phyloP scores from a whole-genome alignment of 2,888 invertebrate species.

The Acronicta leporina region DNA sequence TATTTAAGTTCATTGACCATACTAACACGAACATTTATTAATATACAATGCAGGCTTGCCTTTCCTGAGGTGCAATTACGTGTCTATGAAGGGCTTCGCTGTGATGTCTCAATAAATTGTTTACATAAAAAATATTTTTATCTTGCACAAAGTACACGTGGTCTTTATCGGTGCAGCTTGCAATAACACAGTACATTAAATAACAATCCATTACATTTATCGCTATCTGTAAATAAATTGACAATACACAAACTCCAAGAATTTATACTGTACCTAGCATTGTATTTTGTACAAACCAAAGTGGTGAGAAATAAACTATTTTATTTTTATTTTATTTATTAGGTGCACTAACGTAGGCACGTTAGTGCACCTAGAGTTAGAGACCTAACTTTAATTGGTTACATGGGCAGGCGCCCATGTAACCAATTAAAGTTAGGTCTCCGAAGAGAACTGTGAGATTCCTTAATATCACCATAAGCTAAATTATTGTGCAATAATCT shows the following conservation, averaged over 20 bases:
- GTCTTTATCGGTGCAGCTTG: slow-evolving; percentile 24
- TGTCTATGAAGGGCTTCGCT: background rate
- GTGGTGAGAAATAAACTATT: no score
- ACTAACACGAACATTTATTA: background rate
- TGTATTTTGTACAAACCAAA: no score
- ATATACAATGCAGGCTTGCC: background rate
- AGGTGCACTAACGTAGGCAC: no score
- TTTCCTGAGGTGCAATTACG: background rate
- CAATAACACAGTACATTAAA: slow-evolving; percentile 10
- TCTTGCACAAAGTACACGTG: slow-evolving; percentile 9
- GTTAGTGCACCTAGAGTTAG: no score
- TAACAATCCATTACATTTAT: slow-evolving; percentile 19
- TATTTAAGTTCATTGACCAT: background rate
- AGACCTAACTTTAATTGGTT: no score
- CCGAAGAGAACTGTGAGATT: no score
- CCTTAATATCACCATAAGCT: no score
- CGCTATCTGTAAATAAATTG: slow-evolving; percentile 27
- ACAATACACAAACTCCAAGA: slow-evolving; percentile 12
- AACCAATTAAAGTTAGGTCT: no score
- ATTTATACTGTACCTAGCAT: background rate
- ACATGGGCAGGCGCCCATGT: no score
- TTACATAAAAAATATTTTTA: slow-evolving; percentile 14
- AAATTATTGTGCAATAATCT: no score
- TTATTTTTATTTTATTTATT: no score
- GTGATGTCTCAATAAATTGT: background rate